Percentiles rank a stretch among this genome's conserved stretches.
Conservation (phyloP, 2,113 vertebrate genomes). For the Tachycineta bicolor region DNA sequence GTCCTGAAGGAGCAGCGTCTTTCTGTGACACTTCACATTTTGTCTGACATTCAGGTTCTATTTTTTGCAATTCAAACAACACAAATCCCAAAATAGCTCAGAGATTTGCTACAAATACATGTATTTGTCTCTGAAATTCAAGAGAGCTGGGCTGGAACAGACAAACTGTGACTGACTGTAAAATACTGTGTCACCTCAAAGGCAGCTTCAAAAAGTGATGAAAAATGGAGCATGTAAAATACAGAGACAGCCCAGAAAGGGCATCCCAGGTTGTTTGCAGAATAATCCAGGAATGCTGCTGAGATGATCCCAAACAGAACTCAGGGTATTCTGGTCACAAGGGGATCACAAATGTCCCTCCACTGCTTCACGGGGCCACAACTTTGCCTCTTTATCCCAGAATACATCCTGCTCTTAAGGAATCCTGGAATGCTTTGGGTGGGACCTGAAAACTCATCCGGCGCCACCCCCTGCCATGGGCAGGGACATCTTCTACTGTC, state of each 20-base stretch:
- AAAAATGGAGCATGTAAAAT: not conserved
- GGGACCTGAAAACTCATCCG: not conserved
- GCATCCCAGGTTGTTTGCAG: not conserved
- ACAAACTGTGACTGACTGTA: not conserved
- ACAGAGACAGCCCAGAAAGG: not conserved
- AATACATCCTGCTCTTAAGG: not conserved
- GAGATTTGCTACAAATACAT: not conserved
- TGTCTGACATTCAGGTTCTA: not conserved
- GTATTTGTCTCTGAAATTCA: not conserved
- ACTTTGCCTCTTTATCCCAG: not conserved
- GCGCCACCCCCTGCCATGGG: not conserved
- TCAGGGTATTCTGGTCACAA: not conserved
- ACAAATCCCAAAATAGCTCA: not conserved
- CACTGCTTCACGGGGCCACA: fast-evolving
- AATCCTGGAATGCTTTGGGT: not conserved
- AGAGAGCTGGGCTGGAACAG: not conserved
- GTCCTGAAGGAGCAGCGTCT: not conserved
- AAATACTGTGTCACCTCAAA: not conserved
- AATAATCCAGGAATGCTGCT: not conserved
- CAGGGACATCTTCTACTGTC: not conserved
- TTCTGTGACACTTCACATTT: not conserved
- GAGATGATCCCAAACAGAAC: not conserved
- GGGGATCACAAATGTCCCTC: not conserved
- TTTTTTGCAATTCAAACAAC: not conserved
- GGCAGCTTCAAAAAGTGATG: not conserved